Percentiles rank a stretch among this genome's conserved stretches.
Evolutionary conservation across 2,888 invertebrate species (phyloP).

Genomic region (Opisthograptis luteolata): DNA sequence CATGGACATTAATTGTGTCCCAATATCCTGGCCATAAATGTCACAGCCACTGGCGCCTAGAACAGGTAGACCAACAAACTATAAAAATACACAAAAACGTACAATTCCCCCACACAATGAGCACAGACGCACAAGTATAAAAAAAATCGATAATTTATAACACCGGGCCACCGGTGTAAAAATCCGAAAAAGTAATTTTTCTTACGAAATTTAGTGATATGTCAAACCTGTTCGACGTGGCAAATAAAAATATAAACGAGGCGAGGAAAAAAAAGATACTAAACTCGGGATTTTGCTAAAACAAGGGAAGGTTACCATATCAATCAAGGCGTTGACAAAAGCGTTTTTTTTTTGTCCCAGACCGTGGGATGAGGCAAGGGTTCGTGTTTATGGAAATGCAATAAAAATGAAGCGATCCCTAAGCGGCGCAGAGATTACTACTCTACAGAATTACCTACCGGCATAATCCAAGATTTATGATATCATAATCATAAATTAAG

Average conservation of each 20-base stretch:
- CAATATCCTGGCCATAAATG: conserved; percentile 82
- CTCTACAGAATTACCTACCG: conserved; percentile 10
- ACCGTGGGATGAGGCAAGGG: conserved; percentile 75
- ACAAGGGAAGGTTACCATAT: conserved; percentile 82
- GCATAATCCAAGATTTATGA: conserved; percentile 21
- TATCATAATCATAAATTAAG: conserved; percentile 21
- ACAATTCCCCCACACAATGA: conserved; percentile 68
- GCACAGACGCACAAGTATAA: conserved; percentile 62
- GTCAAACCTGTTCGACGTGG: conserved; percentile 79
- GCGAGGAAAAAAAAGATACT: conserved; percentile 63
- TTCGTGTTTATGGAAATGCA: conserved; percentile 77
- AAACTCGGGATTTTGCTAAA: conserved; percentile 80
- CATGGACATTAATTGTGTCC: conserved; percentile 81
- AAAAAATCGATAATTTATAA: conserved; percentile 79
- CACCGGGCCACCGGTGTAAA: conserved; percentile 76
- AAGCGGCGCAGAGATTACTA: conserved; percentile 45
- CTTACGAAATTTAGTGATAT: conserved; percentile 83
- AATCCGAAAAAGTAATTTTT: conserved; percentile 78
- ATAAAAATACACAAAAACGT: conserved; percentile 70
- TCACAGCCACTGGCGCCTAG: conserved; percentile 82
- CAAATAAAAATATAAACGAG: conserved; percentile 81
- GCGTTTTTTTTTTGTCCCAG: conserved; percentile 66
- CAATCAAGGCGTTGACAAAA: conserved; percentile 83
- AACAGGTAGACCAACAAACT: conserved; percentile 71
- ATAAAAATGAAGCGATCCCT: conserved; percentile 61